Base-by-base conservation (phyloP, 1,140 invertebrate genomes). In the Marisa cornuarietis region DNA sequence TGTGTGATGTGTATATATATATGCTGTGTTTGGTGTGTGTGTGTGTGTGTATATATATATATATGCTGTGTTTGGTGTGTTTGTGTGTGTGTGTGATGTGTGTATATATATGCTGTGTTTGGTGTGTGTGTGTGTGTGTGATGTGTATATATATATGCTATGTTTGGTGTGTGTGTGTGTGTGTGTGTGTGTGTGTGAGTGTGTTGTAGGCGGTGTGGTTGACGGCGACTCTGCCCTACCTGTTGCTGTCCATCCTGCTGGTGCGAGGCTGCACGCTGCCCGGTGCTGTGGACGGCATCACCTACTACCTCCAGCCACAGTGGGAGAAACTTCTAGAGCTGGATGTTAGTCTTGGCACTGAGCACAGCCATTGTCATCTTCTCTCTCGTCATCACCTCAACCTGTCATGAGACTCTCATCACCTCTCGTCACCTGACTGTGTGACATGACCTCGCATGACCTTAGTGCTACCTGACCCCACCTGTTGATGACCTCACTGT, bases 251-350 rank as follows among this genome's bases (percentile, higher is more conserved):
- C 79, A 97, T 98, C 74, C 92, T 99, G n/a, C 91, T 99, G 22
- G 93, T 95, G 0, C 93, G 96, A 72, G 98, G 97, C 0, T 94
- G 97, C 0, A 96, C 96, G 0, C 91, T 99, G 31, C 96, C 96
- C 0, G 98, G 98, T 0, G 96, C 98, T 14, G 31, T 71, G 68
- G 83, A 85, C 9, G 90, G 90, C 10, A 98, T 99, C 83, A 92
- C 94, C 66, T 99, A 97, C 90, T 99, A 99, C 89, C 93, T 99
- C n/a, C 97, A 95, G 14, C 98, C 98, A 0, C 94, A 98, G 89
- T 98, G 97, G 93, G 94, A 96, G 71, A 97, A 97, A 91, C 92
- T 99, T 0, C 92, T 93, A 82, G 95, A 96, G 81, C 94, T 94
- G 0, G 95, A 95, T 95, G 92, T 92, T n/a, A 71, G 63, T 61